Evolutionary conservation across 92 coral and sea anemone species (phyloP), one percentile per base, ranked within the genome.

Genomic region (Parazoanthus darwini): DNA sequence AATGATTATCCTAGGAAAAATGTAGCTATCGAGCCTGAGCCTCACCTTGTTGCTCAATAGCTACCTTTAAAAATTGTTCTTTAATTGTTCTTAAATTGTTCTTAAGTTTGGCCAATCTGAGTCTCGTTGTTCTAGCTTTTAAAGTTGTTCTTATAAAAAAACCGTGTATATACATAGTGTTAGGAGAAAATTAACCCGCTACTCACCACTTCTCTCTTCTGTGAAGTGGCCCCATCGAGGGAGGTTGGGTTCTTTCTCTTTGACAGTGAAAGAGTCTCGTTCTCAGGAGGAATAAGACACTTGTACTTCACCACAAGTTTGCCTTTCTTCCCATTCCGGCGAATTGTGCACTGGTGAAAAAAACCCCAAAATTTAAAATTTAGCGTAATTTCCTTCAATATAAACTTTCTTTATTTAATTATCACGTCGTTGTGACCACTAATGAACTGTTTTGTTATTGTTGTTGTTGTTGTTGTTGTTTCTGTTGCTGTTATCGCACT

Each of bases 181-280:
- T 13, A 15, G 18, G 2, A 63, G 18, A 51, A 86, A 59, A 72
- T 92, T 95, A 82, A 91, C 86, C 85, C 92, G 89, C 68, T 93
- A 93, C 16, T 93, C 93, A 39, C 94, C 88, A 35, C 91, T 93
- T 2, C 93, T 88, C 87, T 94, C 93, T 88, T 29, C 33, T 29
- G 33, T 29, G 33, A 29, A 29, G 33, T 29, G 33, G 33, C 33
- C 33, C 33, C 33, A 29, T 29, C 33, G 33, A 29, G 33, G 33
- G 33, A 29, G 33, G 33, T 88, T 67, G 70, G 71, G 20, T 37
- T 23, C 33, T 37, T 58, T 36, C 85, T 54, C 35, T 81, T 81
- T 44, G 66, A 25, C 38, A 79, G 39, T 16, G 82, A 25, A 26
- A 79, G 82, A 10, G 6, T 29, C n/a, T 72, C 70, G 35, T 46